A percentile compares a stretch with the other conserved stretches of the same genome.
Evolutionary conservation across 2,113 vertebrate genomes (phyloP).

Genomic region (Anser brachyrhynchus): DNA sequence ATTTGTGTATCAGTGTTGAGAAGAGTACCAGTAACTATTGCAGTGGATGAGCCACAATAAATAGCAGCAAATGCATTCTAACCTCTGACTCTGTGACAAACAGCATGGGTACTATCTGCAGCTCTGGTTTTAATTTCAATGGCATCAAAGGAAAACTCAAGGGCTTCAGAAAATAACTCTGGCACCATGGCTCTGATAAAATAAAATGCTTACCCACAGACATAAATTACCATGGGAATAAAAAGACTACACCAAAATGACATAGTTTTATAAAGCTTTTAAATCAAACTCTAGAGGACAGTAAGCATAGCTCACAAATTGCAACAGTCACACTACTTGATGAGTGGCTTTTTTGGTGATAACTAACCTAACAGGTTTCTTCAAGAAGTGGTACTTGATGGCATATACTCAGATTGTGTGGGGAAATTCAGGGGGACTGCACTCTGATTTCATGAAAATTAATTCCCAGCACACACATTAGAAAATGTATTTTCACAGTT

Average conservation of each 20-base stretch:
- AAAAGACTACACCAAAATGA: constrained; percentile 73
- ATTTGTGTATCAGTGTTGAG: constrained; percentile 63
- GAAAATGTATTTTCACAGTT: constrained; percentile 31
- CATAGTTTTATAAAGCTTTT: constrained; percentile 73
- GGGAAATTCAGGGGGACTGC: background rate
- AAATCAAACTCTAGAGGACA: constrained; percentile 67
- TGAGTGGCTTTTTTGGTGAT: constrained; percentile 36
- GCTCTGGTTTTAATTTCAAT: constrained; percentile 75
- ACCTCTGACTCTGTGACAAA: constrained; percentile 75
- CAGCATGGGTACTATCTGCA: constrained; percentile 61
- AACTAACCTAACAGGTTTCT: constrained; percentile 51
- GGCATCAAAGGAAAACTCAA: constrained; percentile 78
- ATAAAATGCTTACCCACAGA: constrained; percentile 78
- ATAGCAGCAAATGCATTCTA: constrained; percentile 72
- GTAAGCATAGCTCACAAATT: constrained; percentile 8
- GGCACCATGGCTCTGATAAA: constrained; percentile 75
- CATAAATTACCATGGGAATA: constrained; percentile 77
- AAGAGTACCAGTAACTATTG: constrained; percentile 55
- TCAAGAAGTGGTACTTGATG: background rate
- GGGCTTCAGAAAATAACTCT: constrained; percentile 74
- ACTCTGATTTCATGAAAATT: background rate
- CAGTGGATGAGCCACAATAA: constrained; percentile 68
- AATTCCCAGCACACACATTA: background rate
- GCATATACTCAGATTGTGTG: background rate
- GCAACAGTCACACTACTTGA: constrained; percentile 19